Percentiles rank a stretch among this genome's conserved stretches.
Conservation (phyloP, 2,113 vertebrate genomes). For the Cyanoliseus patagonus region DNA sequence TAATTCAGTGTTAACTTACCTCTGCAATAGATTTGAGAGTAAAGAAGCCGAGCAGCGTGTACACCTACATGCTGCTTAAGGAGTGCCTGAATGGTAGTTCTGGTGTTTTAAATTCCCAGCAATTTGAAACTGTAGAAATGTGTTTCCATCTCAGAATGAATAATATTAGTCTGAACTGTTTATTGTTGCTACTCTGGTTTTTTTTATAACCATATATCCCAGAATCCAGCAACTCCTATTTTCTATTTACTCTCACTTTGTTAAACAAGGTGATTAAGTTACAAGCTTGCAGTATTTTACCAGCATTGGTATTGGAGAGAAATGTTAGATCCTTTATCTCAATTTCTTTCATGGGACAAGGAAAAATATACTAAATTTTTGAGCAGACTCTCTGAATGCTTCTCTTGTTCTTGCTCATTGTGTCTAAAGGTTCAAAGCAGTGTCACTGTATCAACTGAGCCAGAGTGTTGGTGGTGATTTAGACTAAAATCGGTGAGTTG, state of each 20-base stretch:
- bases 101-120: background rate
- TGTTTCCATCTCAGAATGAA: background rate
- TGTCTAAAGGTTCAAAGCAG: background rate
- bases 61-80: background rate
- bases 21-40: background rate
- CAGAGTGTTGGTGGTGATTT: background rate
- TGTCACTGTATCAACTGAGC: background rate
- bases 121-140: background rate
- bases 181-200: background rate
- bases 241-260: accelerated
- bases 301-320: no score
- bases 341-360: accelerated
- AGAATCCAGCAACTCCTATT: background rate
- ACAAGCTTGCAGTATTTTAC: background rate
- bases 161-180: background rate
- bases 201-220: background rate
- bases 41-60: accelerated
- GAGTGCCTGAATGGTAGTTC: background rate
- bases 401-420: background rate
- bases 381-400: accelerated
- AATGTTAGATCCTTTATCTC: background rate
- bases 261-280: background rate
- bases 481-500: background rate
- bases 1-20: background rate
- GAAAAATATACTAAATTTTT: background rate